Evolutionary conservation across 2,888 invertebrate genomes (phyloP).

Genomic region (Rhagonycha fulva): DNA sequence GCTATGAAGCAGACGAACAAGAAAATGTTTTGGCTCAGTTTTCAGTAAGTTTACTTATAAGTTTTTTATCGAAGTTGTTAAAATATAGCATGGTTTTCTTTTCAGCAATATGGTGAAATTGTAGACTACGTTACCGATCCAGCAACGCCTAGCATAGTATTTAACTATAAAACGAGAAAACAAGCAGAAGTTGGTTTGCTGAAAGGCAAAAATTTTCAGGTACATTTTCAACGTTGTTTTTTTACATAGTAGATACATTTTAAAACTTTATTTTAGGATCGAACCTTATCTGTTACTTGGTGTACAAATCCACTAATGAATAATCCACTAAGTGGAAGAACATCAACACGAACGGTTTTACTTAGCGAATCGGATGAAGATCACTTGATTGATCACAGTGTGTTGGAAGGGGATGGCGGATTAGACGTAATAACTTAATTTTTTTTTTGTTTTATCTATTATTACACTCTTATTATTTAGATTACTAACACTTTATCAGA

Average conservation of each 20-base stretch:
- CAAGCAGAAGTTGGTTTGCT: conserved; percentile 79
- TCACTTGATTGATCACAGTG: conserved; percentile 52
- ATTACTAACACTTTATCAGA: conserved; percentile 58
- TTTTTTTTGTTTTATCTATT: neutral
- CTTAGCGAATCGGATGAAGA: conserved; percentile 55
- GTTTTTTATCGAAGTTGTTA: neutral
- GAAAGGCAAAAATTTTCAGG: conserved; percentile 77
- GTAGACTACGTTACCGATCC: conserved; percentile 78
- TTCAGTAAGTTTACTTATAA: conserved; percentile 64
- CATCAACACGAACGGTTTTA: conserved; percentile 44
- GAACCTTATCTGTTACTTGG: conserved; percentile 55
- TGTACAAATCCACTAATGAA: conserved; percentile 44
- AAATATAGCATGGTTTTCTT: neutral
- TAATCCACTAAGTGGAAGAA: conserved; percentile 44
- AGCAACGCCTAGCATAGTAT: conserved; percentile 73
- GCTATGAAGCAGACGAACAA: conserved; percentile 83
- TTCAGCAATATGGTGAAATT: conserved; percentile 85
- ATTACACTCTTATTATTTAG: conserved; percentile 32
- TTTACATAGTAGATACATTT: neutral
- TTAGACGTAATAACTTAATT: conserved; percentile 50
- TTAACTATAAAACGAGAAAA: conserved; percentile 76
- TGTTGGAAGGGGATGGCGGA: conserved; percentile 53
- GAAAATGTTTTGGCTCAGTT: conserved; percentile 82
- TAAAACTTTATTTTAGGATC: conserved; percentile 43
- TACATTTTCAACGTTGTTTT: conserved; percentile 56